These are phyloP conservation scores for Drosophila multiciliata DNA, from an alignment of 2,888 invertebrate genomes.

Conservation along the genomic window DNA sequence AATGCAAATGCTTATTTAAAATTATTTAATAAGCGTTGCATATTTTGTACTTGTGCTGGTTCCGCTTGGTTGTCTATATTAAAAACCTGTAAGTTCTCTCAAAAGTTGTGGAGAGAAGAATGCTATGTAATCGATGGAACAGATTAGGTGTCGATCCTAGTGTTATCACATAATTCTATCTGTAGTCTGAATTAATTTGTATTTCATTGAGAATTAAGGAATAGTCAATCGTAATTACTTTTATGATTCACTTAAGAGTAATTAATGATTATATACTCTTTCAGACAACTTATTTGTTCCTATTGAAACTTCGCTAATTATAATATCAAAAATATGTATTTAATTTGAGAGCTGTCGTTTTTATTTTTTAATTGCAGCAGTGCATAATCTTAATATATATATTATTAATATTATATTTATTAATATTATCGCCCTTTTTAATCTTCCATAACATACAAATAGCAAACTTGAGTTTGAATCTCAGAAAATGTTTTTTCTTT, in stretches of 20 bases:
- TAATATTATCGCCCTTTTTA: conserved; percentile 7
- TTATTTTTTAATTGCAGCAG: not conserved
- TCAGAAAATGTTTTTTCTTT: conserved; percentile 8
- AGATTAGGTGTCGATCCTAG: not conserved
- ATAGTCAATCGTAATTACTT: not conserved
- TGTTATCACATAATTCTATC: not conserved
- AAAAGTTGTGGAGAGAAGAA: not conserved
- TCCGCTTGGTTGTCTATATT: not conserved
- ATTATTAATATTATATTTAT: conserved; percentile 24
- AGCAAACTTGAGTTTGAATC: conserved; percentile 29
- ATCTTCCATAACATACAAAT: not conserved
- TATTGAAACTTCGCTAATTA: not conserved
- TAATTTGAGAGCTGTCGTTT: not conserved
- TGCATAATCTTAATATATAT: conserved; percentile 2
- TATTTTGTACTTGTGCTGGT: not conserved
- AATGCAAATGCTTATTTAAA: not conserved
- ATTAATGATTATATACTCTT: not conserved
- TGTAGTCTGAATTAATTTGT: not conserved
- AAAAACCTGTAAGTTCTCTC: not conserved
- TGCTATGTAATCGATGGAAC: not conserved
- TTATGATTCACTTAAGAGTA: not conserved
- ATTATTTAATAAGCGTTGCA: not conserved
- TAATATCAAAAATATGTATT: not conserved
- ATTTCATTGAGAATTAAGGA: not conserved
- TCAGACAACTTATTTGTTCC: not conserved